Conservation (phyloP, 2,888 invertebrate species). For the Drosophila trichaetosa region DNA sequence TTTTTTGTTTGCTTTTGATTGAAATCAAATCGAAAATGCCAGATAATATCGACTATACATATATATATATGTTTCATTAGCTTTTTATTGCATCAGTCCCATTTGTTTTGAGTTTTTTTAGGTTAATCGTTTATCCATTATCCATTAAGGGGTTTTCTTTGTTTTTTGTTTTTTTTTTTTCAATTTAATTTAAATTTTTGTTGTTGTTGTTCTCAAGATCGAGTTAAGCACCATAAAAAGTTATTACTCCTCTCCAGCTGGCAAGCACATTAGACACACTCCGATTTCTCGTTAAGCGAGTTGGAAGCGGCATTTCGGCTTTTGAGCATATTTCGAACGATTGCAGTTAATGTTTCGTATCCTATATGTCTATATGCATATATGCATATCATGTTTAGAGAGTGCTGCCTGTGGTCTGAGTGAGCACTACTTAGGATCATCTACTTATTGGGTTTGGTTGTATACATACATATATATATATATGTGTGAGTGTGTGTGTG, state of each 20-base stretch:
- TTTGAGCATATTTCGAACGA: conserved; percentile 40
- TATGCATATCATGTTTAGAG: conserved; percentile 16
- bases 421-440: conserved; percentile 44
- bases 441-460: conserved; percentile 29
- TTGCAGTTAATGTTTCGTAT: conserved; percentile 21
- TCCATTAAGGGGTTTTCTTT: conserved; percentile 21
- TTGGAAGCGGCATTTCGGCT: conserved; percentile 13
- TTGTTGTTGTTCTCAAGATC: conserved; percentile 61
- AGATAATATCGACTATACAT: conserved; percentile 49
- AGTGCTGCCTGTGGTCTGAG: conserved; percentile 49
- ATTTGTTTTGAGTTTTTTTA: conserved; percentile 73
- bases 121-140: conserved; percentile 45
- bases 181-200: conserved; percentile 2
- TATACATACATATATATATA: not conserved
- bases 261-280: conserved; percentile 38
- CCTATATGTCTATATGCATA: conserved; percentile 3
- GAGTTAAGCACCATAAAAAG: conserved; percentile 72
- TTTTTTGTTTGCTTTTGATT: conserved; percentile 11
- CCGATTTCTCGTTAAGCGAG: conserved; percentile 12
- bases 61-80: conserved; percentile 40
- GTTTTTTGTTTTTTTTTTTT: not conserved
- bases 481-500: conserved; percentile 18
- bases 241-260: conserved; percentile 54
- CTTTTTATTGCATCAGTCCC: conserved; percentile 76
- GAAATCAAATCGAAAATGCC: conserved; percentile 52